phyloP scores from a whole-genome alignment of 2,797 vertebrate genomes.

The Chiroxiphia lanceolata region DNA sequence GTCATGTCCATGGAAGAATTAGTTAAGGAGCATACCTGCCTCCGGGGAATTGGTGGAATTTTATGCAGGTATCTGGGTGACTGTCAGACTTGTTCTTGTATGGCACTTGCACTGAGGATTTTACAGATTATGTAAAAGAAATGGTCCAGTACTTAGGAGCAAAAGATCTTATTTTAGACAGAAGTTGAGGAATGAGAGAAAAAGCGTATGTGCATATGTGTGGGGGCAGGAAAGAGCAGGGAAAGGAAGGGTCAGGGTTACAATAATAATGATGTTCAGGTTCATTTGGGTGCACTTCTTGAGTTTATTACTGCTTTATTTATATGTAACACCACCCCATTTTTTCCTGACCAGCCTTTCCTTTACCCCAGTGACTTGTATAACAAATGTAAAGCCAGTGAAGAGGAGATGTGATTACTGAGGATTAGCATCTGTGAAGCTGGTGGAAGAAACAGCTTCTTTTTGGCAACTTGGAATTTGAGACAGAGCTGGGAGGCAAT shows the following conservation, averaged over 20 bases:
- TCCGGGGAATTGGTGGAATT: not conserved
- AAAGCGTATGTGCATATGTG: rapidly evolving
- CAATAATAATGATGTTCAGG: not conserved
- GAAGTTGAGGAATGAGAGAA: not conserved
- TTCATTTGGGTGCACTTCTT: not conserved
- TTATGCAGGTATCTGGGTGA: not conserved
- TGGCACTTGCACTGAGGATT: not conserved
- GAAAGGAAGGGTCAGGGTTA: not conserved
- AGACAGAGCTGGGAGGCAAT: not conserved
- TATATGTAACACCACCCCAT: rapidly evolving
- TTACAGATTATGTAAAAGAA: not conserved
- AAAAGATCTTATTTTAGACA: not conserved
- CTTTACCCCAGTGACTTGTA: not conserved
- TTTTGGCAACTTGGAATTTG: not conserved
- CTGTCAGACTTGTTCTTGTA: not conserved
- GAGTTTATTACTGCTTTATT: not conserved
- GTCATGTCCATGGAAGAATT: not conserved
- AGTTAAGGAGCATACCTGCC: not conserved
- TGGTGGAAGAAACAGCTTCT: not conserved
- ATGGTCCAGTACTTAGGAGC: not conserved
- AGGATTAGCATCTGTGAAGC: not conserved
- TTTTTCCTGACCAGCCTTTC: not conserved
- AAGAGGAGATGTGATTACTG: not conserved
- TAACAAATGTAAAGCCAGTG: not conserved
- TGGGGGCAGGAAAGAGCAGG: not conserved